Conservation (phyloP, 2,888 invertebrate species). For the Hydrotaea cyrtoneurina region DNA sequence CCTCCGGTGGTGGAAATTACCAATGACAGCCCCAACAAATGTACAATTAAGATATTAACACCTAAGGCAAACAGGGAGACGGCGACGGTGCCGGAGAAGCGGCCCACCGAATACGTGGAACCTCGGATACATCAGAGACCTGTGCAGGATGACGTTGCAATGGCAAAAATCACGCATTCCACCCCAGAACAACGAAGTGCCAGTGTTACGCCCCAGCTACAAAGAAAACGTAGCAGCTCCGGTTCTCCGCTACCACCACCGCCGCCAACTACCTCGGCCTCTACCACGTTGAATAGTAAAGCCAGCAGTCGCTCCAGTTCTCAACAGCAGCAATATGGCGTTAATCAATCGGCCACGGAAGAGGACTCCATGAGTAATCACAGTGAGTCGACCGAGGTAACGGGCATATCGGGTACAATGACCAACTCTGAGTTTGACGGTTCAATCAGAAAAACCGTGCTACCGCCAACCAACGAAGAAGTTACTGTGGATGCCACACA, state of each 20-base stretch:
- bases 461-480: slow-evolving; percentile 25
- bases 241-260: slow-evolving; percentile 71
- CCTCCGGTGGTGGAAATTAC: slow-evolving; percentile 81
- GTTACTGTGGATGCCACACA: background rate
- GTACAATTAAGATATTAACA: slow-evolving; percentile 75
- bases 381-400: slow-evolving; percentile 80
- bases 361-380: slow-evolving; percentile 79
- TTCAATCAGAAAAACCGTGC: slow-evolving; percentile 71
- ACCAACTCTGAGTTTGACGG: slow-evolving; percentile 75
- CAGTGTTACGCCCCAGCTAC: slow-evolving; percentile 48
- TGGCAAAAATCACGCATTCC: slow-evolving; percentile 36
- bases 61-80: slow-evolving; percentile 63
- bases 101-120: slow-evolving; percentile 65
- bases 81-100: slow-evolving; percentile 28
- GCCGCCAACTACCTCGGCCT: slow-evolving; percentile 67
- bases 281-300: slow-evolving; percentile 68
- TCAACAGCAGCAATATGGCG: slow-evolving; percentile 40
- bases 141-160: background rate
- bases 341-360: slow-evolving; percentile 68
- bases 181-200: slow-evolving; percentile 32
- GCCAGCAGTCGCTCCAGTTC: slow-evolving; percentile 66
- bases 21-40: slow-evolving; percentile 71
- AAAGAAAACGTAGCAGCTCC: slow-evolving; percentile 86
- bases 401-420: slow-evolving; percentile 78
- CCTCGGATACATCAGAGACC: slow-evolving; percentile 55